Evolutionary conservation across 2,888 invertebrate genomes (phyloP), one percentile per base, ranked within the genome.

Genomic region (Cryptosula pallasiana): DNA sequence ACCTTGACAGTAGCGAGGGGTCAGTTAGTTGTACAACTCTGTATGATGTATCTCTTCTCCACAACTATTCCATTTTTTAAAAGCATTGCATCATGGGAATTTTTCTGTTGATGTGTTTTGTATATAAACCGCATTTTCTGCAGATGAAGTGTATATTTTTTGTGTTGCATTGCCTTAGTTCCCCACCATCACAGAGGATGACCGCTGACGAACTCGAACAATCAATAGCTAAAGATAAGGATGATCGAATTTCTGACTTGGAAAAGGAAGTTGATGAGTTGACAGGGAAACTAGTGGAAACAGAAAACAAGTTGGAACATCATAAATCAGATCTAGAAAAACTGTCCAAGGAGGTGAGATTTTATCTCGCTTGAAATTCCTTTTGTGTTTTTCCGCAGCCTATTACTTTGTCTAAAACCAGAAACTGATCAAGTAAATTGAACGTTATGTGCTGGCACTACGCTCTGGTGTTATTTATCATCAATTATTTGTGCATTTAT

Each of bases 1-100:
- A 63, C 63, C 63, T 63, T 25, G 63, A 63, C 27, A 63, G 63
- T 32, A 63, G 63, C 32, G 63, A 63, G 27, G 63, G 63, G 63
- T 63, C 2, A 32, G 63, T 63, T 23, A 23, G 5, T n/a, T n/a
- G n/a, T n/a, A n/a, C n/a, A n/a, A n/a, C n/a, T n/a, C n/a, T n/a
- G n/a, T n/a, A n/a, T n/a, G n/a, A n/a, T n/a, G n/a, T n/a, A n/a
- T n/a, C n/a, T n/a, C n/a, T n/a, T n/a, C n/a, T n/a, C n/a, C n/a
- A n/a, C n/a, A n/a, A n/a, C n/a, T n/a, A n/a, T n/a, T n/a, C n/a
- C n/a, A n/a, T n/a, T n/a, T n/a, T n/a, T n/a, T n/a, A n/a, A n/a
- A n/a, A n/a, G n/a, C n/a, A n/a, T n/a, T n/a, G n/a, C n/a, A n/a
- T n/a, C n/a, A n/a, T n/a, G n/a, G n/a, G n/a, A n/a, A n/a, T n/a